Conservation (phyloP, 2,113 vertebrate species). For the Colius striatus region DNA sequence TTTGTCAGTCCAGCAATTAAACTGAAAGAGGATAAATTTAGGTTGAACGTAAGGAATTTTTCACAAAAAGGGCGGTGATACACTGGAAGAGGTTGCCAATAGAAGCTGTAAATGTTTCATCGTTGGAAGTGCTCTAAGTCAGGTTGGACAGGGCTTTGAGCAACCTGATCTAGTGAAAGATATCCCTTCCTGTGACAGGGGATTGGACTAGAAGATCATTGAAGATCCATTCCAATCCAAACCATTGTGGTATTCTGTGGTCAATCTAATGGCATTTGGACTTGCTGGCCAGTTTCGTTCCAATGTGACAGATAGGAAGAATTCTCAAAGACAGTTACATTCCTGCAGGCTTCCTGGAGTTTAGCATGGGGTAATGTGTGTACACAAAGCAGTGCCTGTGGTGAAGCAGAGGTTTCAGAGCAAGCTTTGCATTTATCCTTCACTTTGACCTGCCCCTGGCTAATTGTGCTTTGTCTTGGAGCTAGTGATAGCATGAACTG, state of each 20-base stretch:
- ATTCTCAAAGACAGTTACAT: background rate
- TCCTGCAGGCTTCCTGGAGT: background rate
- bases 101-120: background rate
- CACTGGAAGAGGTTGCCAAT: background rate
- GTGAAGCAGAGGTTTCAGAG: background rate
- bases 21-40: background rate
- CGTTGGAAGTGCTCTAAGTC: background rate
- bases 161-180: background rate
- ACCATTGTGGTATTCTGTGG: background rate
- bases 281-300: background rate
- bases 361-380: accelerated
- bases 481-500: accelerated
- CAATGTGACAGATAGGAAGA: background rate
- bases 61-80: background rate
- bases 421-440: background rate
- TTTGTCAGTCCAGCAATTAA: background rate
- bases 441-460: background rate
- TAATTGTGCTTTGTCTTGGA: background rate
- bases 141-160: background rate
- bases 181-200: background rate
- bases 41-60: background rate
- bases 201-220: background rate
- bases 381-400: accelerated
- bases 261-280: background rate
- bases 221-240: background rate